Base-by-base conservation (phyloP, 1,140 invertebrate genomes). In the Branchinecta lindahli region DNA sequence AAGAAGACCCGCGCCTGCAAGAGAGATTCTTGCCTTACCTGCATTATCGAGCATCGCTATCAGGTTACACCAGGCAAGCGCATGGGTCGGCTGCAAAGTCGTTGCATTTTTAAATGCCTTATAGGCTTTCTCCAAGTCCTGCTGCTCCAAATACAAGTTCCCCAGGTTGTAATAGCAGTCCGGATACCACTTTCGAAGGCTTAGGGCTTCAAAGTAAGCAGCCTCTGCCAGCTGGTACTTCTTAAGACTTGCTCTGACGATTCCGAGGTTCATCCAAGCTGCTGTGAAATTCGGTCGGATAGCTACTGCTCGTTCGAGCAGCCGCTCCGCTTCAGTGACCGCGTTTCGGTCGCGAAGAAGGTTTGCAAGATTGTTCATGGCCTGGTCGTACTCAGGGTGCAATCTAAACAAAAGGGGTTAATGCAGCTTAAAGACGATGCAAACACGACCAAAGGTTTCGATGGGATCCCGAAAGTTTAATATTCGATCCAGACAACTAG, bases 241-340 rank as follows among this genome's bases (percentile, higher is more conserved):
- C 72, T 87, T 86, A 65, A 87, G 79, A 15, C 85, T 83, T 5
- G 91, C 86, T 72, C 94, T 82, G 66, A 96, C 88, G 74, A 96
- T 96, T 12, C 94, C 94, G 21, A 97, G 81, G 81, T 98, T 98
- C 94, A 97, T 98, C 94, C 94, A 98, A 4, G 93, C 94, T 15
- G 92, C 88, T 8, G 94, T 88, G 84, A 97, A 98, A 75, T 91
- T 87, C 68, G 85, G 81, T 74, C 88, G 88, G 18, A 90, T 79
- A 70, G 81, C 75, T 8, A 96, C 80, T 67, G 94, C 92, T 77
- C 82, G 83, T 73, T 82, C 80, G 20, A 97, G 82, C 68, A 92
- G 83, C 66, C 78, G 76, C 81, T 94, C 88, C 21, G 94, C 92
- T 78, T 91, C 85, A 18, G 79, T 71, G 68, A 86, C 84, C 61